Conservation (phyloP, 1,140 invertebrate genomes). For the Papilio polytes region DNA sequence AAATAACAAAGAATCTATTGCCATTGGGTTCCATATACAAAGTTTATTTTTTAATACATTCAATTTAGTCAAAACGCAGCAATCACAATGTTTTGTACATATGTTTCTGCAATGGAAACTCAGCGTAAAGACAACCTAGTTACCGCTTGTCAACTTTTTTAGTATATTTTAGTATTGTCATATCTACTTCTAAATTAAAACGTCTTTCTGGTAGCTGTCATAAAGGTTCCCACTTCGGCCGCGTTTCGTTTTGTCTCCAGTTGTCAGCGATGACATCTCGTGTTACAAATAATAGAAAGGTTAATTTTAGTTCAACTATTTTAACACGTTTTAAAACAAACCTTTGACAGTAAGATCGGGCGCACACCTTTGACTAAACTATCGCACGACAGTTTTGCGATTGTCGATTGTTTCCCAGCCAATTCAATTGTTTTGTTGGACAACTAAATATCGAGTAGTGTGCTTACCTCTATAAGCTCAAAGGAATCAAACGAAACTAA, state of each 20-base stretch:
- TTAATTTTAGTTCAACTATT: constrained; percentile 24
- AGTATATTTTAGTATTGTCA: constrained; percentile 42
- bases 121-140: background rate
- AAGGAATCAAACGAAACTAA: too few relatives aligned
- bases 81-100: background rate
- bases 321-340: background rate
- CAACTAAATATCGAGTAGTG: too few relatives aligned
- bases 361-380: too few relatives aligned
- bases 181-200: constrained; percentile 62
- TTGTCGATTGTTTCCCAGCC: too few relatives aligned
- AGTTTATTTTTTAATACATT: too few relatives aligned
- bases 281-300: constrained; percentile 31
- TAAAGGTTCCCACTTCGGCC: constrained; percentile 63
- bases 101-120: background rate
- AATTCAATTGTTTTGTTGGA: too few relatives aligned
- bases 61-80: background rate
- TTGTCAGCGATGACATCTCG: constrained; percentile 29
- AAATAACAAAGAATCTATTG: too few relatives aligned
- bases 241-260: constrained; percentile 53
- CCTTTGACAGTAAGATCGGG: background rate
- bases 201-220: constrained; percentile 54
- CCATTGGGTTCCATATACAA: too few relatives aligned
- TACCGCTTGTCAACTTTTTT: constrained; percentile 6
- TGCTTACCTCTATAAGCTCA: too few relatives aligned
- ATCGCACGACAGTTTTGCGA: too few relatives aligned